Conservation (phyloP, 2,888 invertebrate species). For the Macrophya alboannulata region DNA sequence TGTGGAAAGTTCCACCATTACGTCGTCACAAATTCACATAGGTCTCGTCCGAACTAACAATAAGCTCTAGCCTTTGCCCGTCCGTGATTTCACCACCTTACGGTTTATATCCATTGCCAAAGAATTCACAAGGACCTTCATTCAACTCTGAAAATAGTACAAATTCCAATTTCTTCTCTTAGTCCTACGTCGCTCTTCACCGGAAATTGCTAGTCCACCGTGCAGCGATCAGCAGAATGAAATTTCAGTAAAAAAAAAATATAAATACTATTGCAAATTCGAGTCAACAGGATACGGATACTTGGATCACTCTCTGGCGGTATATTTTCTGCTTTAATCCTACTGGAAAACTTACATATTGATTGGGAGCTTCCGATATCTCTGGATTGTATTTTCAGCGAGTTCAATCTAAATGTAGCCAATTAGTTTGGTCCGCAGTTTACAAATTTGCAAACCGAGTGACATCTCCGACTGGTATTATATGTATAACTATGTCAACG, state of each 20-base stretch:
- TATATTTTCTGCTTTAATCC: neutral
- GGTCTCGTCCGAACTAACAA: slow-evolving; percentile 10
- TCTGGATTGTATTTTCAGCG: slow-evolving; percentile 17
- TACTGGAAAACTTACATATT: neutral
- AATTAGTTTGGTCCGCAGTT: neutral
- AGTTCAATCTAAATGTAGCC: neutral
- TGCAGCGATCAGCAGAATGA: neutral
- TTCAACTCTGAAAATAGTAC: neutral
- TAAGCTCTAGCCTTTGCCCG: slow-evolving; percentile 14
- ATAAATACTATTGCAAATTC: neutral
- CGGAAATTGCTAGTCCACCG: neutral
- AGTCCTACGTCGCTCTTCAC: neutral
- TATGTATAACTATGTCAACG: neutral
- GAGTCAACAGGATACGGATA: neutral
- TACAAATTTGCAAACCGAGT: neutral
- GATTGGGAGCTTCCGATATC: neutral
- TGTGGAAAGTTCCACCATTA: slow-evolving; percentile 31
- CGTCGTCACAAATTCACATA: slow-evolving; percentile 36
- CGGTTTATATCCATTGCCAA: neutral
- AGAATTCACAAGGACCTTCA: neutral
- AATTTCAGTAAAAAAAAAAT: neutral
- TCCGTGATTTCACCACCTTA: neutral
- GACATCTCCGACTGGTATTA: neutral
- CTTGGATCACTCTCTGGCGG: neutral
- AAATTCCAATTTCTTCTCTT: neutral